Evolutionary conservation across 2,888 invertebrate species (phyloP).

Genomic region (Epistrophe grossulariae): DNA sequence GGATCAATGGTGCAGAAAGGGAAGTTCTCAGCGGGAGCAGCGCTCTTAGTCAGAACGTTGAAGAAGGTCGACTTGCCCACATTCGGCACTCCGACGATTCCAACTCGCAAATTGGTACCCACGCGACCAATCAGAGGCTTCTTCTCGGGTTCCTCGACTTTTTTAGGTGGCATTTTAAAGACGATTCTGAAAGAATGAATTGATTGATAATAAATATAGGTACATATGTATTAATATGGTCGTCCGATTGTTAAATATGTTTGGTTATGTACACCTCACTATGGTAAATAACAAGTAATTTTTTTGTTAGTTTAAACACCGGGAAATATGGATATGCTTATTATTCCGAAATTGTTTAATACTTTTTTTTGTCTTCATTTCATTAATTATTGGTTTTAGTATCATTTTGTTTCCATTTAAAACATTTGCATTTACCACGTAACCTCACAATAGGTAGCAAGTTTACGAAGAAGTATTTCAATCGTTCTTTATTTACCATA

Average conservation of each 20-base stretch:
- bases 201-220: too few species aligned
- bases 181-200: conserved; percentile 32
- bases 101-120: conserved; percentile 97
- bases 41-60: conserved; percentile 98
- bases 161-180: conserved; percentile 88
- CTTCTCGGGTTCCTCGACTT: conserved; percentile 94
- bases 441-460: conserved; percentile 21
- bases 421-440: neutral
- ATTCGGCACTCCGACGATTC: conserved; percentile 96
- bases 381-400: neutral
- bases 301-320: neutral
- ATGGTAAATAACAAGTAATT: neutral
- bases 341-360: neutral
- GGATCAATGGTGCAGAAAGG: conserved; percentile 99
- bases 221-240: neutral
- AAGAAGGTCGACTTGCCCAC: conserved; percentile 99
- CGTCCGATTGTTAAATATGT: neutral
- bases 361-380: neutral
- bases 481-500: neutral
- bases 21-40: conserved; percentile 99
- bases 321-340: neutral
- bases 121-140: conserved; percentile 97
- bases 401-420: neutral
- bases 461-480: neutral
- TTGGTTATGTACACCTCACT: conserved; percentile 46